These are phyloP conservation scores for Tetheella fluctuosa DNA, from an alignment of 2,888 invertebrate species.

Conservation along the genomic window DNA sequence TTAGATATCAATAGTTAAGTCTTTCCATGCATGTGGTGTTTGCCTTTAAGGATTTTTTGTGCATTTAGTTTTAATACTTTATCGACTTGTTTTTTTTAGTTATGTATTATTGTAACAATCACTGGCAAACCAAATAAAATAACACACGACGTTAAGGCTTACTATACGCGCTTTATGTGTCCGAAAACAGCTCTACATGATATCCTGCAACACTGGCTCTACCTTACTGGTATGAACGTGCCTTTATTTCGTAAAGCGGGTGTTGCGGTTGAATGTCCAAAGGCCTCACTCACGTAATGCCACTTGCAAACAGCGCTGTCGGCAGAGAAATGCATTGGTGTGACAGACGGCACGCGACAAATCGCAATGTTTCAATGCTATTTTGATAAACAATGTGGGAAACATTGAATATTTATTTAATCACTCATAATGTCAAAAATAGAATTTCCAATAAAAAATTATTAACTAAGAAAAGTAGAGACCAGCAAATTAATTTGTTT, in stretches of 20 bases:
- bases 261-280: not conserved
- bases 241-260: not conserved
- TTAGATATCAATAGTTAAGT: too few species aligned
- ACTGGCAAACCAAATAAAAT: too few species aligned
- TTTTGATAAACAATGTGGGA: not conserved
- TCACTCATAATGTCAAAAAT: too few species aligned
- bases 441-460: too few species aligned
- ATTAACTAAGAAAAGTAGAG: too few species aligned
- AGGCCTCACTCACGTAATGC: constrained; percentile 6
- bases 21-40: too few species aligned
- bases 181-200: constrained; percentile 2
- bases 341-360: not conserved
- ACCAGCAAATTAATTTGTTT: too few species aligned
- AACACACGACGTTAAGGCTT: constrained; percentile 4
- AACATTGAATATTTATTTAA: too few species aligned
- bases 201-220: not conserved
- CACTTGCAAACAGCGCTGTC: constrained; percentile 6
- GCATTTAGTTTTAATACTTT: too few species aligned
- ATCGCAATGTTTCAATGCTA: not conserved
- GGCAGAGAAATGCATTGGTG: not conserved
- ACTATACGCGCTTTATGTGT: not conserved
- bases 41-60: too few species aligned
- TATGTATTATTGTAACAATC: too few species aligned
- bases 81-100: too few species aligned
- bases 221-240: not conserved